phyloP scores from a whole-genome alignment of 2,888 invertebrate genomes.

The Ophraella communa region DNA sequence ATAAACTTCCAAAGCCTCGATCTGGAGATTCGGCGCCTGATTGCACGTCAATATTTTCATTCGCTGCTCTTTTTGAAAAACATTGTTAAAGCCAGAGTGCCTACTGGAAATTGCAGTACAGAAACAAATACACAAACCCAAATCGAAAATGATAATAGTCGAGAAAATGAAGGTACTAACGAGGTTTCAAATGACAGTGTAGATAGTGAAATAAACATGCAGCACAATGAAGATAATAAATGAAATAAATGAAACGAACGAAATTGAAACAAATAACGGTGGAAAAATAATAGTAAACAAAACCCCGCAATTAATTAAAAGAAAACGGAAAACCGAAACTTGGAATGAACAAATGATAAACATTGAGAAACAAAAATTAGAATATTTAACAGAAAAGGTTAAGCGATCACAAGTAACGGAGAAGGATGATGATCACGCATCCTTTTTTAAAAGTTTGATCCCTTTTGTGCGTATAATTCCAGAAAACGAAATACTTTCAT shows the following conservation, averaged over 20 bases:
- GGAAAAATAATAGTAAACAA: not conserved
- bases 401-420: not conserved
- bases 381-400: constrained; percentile 1
- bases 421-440: not conserved
- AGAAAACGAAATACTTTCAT: too few relatives aligned
- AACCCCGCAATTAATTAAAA: constrained; percentile 4
- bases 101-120: not conserved
- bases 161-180: too few relatives aligned
- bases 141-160: too few relatives aligned
- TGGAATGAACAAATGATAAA: constrained; percentile 7
- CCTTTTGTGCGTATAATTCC: not conserved
- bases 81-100: constrained; percentile 13
- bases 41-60: constrained; percentile 10
- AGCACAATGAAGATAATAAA: not conserved
- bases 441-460: not conserved
- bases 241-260: not conserved
- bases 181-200: too few relatives aligned
- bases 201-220: not conserved
- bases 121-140: too few relatives aligned
- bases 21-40: constrained; percentile 8
- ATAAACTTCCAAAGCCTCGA: constrained; percentile 4
- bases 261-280: not conserved
- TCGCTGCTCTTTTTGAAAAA: constrained; percentile 13
- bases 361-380: constrained; percentile 15
- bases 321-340: constrained; percentile 1